Evolutionary conservation across 2,113 vertebrate genomes (phyloP), one percentile per base, ranked within the genome.

Genomic region (Diadophis punctatus): DNA sequence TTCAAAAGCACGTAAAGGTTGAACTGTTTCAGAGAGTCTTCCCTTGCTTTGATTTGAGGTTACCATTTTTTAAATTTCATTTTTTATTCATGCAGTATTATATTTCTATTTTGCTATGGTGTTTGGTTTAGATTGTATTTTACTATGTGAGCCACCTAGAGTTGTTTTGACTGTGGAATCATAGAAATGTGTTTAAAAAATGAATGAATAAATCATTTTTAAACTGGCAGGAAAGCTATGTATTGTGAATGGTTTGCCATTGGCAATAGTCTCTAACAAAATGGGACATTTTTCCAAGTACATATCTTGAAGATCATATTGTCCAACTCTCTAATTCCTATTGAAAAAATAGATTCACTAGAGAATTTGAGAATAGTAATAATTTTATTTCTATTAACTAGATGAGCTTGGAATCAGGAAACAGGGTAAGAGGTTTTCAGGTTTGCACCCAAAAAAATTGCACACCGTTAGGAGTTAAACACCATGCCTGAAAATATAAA

Each of bases 381-480:
- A 46, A 0, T 0, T 23, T 86, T 91, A 68, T 93, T 93, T 52
- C 0, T 68, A 16, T 39, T 88, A 58, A 85, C 51, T 90, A 90
- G 93, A 55, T 34, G 74, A 23, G 3, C 68, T 4, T 48, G 58
- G 2, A 93, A 55, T 7, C 92, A 60, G 89, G 68, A 94, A 93
- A 43, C 0, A 0, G 25, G 92, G 91, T 91, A 7, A 80, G 89
- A 93, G 94, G 53, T 43, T 56, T 10, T 84, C 68, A 93, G 49
- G 8, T 94, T 94, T 46, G 49, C 30, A 91, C 10, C 49, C 27
- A 91, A 74, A 0, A 74, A 18, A 18, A 14, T 2, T 49, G 90
- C 93, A 91, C 90, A 94, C 39, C 0, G 53, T 34, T 58, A 9
- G 89, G 90, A 52, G 49, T 92, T n/a, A 94, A 84, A 27, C 90